Evolutionary conservation across 2,113 vertebrate genomes (phyloP), one percentile per base, ranked within the genome.

Genomic region (Oostethus manadensis): DNA sequence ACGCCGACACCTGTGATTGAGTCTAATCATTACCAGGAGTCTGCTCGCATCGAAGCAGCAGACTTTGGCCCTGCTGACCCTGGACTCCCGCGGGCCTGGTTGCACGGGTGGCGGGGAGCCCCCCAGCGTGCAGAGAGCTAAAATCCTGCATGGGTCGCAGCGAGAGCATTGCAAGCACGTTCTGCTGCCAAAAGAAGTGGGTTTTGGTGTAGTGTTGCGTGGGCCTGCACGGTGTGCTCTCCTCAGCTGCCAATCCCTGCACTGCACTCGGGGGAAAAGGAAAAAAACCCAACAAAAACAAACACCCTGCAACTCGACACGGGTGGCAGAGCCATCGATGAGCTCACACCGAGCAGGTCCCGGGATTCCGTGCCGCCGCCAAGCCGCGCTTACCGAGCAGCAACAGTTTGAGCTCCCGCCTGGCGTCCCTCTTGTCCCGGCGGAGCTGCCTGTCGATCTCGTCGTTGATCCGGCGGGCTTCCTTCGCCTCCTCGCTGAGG

Each of bases 361-460:
- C 38, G 17, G 15, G 4, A 42, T 29, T n/a, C 1, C 16, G 4
- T 1, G 10, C 6, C 16, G 26, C 5, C 58, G 7, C 38, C 58
- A 40, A 2, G 11, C 29, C 9, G 44, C 57, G 48, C 90, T 90
- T 90, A 96, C 94, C 94, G 66, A 96, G 92, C 62, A 97, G 89
- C 85, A 97, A 91, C 83, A 97, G 92, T 79, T 97, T 96, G 73
- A 96, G 91, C 75, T 97, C 94, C 60, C 94, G 90, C 57, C 93
- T 85, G 46, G 89, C 86, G 71, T 94, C 91, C 79, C 86, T 91
- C 84, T 97, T 93, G 89, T 96, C 93, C 79, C 92, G 86, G 71
- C 93, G 90, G 77, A 96, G 90, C 86, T 94, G 92, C 84, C 92
- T 92, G 82, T 96, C 93, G 61, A 95, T 97, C 89, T 94, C 94